These are phyloP conservation scores for Drosophila pectinifera DNA, from an alignment of 1,140 invertebrate species.

Conservation along the genomic window DNA sequence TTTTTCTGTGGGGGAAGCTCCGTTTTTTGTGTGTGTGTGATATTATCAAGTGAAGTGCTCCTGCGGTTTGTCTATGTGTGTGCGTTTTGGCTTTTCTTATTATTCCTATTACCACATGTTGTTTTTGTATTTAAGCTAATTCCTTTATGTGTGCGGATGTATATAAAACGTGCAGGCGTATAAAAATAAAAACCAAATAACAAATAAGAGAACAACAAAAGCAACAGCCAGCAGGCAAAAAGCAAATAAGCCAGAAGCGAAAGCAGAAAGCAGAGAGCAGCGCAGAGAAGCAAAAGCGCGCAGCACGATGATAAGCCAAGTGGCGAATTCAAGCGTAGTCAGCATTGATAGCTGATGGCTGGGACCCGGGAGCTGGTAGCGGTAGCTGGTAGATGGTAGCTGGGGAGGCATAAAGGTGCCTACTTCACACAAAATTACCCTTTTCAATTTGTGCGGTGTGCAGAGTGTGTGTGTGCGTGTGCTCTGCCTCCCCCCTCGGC, in stretches of 20 bases:
- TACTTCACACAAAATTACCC: slow-evolving; percentile 84
- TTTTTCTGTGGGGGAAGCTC: slow-evolving; percentile 7
- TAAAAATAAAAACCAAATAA: slow-evolving; percentile 77
- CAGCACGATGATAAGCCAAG: slow-evolving; percentile 73
- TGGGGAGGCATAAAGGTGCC: slow-evolving; percentile 67
- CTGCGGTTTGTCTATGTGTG: slow-evolving; percentile 62
- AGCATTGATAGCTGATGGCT: slow-evolving; percentile 73
- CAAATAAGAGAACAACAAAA: slow-evolving; percentile 61
- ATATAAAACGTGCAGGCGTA: slow-evolving; percentile 78
- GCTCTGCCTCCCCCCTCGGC: slow-evolving; percentile 2
- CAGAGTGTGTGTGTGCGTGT: slow-evolving; percentile 10
- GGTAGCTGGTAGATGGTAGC: not conserved
- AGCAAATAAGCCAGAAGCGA: slow-evolving; percentile 47
- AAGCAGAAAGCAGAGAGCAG: slow-evolving; percentile 32
- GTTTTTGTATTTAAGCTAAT: slow-evolving; percentile 84
- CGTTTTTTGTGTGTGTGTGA: slow-evolving; percentile 50
- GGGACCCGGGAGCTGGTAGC: not conserved
- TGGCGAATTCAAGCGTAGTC: slow-evolving; percentile 82
- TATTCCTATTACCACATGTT: slow-evolving; percentile 81
- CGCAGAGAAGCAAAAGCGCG: slow-evolving; percentile 34
- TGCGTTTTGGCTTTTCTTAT: slow-evolving; percentile 77
- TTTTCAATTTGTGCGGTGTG: slow-evolving; percentile 78
- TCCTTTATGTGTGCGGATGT: slow-evolving; percentile 65
- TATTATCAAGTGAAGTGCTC: slow-evolving; percentile 82
- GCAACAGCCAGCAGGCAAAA: slow-evolving; percentile 48